Percentiles rank a stretch among this genome's conserved stretches.
Conservation (phyloP, 2,797 vertebrate species). For the Cephalopachus bancanus region DNA sequence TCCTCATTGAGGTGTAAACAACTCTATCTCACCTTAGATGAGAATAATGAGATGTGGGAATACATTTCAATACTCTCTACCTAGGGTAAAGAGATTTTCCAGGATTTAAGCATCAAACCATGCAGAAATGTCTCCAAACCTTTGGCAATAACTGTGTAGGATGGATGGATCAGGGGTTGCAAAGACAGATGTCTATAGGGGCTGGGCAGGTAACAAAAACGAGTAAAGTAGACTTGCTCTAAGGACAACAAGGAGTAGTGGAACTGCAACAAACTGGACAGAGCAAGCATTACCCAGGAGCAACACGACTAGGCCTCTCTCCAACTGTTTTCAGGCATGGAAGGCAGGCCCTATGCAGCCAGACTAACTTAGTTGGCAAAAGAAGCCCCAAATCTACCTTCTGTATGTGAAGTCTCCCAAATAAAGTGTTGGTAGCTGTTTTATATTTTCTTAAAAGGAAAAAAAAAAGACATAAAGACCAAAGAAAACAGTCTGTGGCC, state of each 20-base stretch:
- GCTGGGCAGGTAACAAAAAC: background rate
- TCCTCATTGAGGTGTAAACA: conserved; percentile 65
- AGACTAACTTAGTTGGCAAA: background rate
- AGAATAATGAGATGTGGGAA: conserved; percentile 51
- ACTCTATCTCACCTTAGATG: conserved; percentile 60
- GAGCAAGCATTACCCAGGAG: too few species aligned
- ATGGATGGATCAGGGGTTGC: background rate
- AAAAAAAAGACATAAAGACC: background rate
- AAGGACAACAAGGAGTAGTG: background rate
- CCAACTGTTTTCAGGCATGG: background rate
- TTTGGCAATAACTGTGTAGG: background rate
- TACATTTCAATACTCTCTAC: conserved; percentile 1
- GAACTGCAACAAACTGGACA: too few species aligned
- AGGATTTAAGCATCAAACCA: conserved; percentile 11
- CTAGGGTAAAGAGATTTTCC: conserved; percentile 23
- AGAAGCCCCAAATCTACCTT: background rate
- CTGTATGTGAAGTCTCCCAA: background rate
- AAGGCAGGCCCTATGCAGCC: background rate
- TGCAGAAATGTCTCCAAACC: background rate
- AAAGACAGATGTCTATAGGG: background rate
- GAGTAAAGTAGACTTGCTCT: background rate
- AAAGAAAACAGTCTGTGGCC: background rate
- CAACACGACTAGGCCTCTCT: fast-evolving
- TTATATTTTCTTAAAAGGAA: background rate
- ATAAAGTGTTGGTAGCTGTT: background rate